These are phyloP conservation scores for Rhadinocentrus ornatus DNA, from an alignment of 2,797 vertebrate species.

Conservation along the genomic window DNA sequence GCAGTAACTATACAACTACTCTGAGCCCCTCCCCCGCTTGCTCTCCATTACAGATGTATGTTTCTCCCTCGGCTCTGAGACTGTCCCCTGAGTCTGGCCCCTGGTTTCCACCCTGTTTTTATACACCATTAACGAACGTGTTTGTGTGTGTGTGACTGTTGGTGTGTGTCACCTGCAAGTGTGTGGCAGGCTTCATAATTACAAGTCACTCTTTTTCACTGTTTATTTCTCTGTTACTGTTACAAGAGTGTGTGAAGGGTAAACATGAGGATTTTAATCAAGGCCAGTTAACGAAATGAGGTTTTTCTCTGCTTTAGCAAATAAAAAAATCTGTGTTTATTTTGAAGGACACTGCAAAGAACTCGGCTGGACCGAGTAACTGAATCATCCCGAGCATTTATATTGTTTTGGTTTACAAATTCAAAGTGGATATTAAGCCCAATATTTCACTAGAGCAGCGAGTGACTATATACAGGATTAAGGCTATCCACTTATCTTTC, in stretches of 20 bases:
- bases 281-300: constrained; percentile 7
- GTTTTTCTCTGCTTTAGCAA: neutral
- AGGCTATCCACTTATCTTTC: neutral
- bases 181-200: constrained; percentile 53
- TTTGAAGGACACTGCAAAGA: no score
- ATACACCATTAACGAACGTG: constrained; percentile 18
- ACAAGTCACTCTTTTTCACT: constrained; percentile 28
- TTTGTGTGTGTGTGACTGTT: neutral
- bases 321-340: neutral
- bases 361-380: no score
- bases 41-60: neutral
- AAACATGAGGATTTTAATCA: constrained; percentile 31
- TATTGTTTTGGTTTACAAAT: neutral
- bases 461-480: neutral
- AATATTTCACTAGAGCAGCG: neutral
- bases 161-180: constrained; percentile 49
- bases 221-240: constrained; percentile 23
- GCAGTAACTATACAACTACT: constrained; percentile 25
- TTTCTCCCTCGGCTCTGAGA: constrained; percentile 17
- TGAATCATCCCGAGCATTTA: neutral
- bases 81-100: constrained; percentile 10
- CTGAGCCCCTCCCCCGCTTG: constrained; percentile 13
- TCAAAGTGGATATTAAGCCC: neutral
- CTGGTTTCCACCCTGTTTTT: constrained; percentile 32
- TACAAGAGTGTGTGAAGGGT: constrained; percentile 21